Evolutionary conservation across 2,888 invertebrate species (phyloP), one percentile per base, ranked within the genome.

Genomic region (Pyrochroa serraticornis): DNA sequence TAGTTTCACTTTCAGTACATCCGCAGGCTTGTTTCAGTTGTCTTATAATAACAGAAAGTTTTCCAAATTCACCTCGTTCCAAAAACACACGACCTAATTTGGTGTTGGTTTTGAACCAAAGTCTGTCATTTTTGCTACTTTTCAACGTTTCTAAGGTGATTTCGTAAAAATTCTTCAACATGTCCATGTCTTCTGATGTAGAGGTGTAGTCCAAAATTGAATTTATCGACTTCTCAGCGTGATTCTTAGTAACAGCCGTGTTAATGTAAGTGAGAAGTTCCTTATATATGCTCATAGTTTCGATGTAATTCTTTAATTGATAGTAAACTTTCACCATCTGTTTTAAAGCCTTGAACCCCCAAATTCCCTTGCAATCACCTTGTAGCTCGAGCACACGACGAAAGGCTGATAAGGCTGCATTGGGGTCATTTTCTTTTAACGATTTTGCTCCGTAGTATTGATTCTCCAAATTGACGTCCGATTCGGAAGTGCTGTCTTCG

Each of bases 301-400:
- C 95, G 60, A 88, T 88, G 57, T 70, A 68, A 77, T 84, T 80
- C 78, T 95, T 95, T 84, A 97, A 81, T 83, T 93, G 93, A 78
- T 98, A 99, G 80, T 97, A 95, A 53, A 99, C 97, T 82, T 99
- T 99, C 34, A 99, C 97, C 94, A 99, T 97, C 80, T 99, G 99
- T 78, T 99, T 99, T 14, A 99, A 84, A 0, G 99, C 98, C 79
- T 98, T 99, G 78, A 99, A 99, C 0, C 99, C 99, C 98, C 99
- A 99, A 82, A 99, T 97, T 47, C 98, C 97, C 79, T 97, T 97
- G 65, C 95, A 95, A 0, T 93, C 94, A 9, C 92, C 94, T 80
- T 99, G 98, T 58, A 99, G 81, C 72, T 98, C 97, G 65, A 99
- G 81, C n/a, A 99, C 98, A 79, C 93, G 91, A 75, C 93, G 92